Conservation (phyloP, 1,140 invertebrate genomes). For the Latrodectus geometricus region DNA sequence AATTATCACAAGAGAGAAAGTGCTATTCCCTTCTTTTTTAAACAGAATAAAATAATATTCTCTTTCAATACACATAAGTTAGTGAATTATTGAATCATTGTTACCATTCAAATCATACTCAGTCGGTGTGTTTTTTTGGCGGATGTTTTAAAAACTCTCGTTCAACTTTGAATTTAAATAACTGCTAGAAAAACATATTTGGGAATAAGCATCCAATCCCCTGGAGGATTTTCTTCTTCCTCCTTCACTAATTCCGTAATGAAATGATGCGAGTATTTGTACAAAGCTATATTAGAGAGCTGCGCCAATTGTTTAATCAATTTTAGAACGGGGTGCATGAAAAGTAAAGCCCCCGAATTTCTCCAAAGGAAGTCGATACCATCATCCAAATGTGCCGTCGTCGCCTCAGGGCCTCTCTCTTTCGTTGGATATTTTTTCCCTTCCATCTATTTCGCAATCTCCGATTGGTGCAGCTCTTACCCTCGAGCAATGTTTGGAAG, state of each 20-base stretch:
- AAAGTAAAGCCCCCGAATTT: slow-evolving; percentile 37
- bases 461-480: slow-evolving; percentile 36
- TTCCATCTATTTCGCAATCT: slow-evolving; percentile 35
- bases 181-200: too few species aligned
- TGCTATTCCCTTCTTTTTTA: too few species aligned
- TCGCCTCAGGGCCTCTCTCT: slow-evolving; percentile 20
- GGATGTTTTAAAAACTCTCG: too few species aligned
- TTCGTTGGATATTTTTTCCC: slow-evolving; percentile 33
- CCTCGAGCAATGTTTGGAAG: slow-evolving; percentile 47
- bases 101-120: too few species aligned
- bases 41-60: too few species aligned
- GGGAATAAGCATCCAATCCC: background rate
- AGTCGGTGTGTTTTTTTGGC: too few species aligned
- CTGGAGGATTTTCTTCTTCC: slow-evolving; percentile 5
- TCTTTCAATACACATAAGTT: too few species aligned
- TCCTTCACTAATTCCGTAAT: slow-evolving; percentile 19
- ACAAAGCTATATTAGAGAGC: slow-evolving; percentile 5
- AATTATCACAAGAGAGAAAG: too few species aligned
- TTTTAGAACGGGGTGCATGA: slow-evolving; percentile 22
- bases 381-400: slow-evolving; percentile 49
- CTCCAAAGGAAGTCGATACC: slow-evolving; percentile 53
- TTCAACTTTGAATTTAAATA: too few species aligned
- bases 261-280: slow-evolving; percentile 6
- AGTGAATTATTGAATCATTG: too few species aligned
- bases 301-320: slow-evolving; percentile 44